Evolutionary conservation across 2,113 vertebrate species (phyloP).

Genomic region (Corynorhinus townsendii): DNA sequence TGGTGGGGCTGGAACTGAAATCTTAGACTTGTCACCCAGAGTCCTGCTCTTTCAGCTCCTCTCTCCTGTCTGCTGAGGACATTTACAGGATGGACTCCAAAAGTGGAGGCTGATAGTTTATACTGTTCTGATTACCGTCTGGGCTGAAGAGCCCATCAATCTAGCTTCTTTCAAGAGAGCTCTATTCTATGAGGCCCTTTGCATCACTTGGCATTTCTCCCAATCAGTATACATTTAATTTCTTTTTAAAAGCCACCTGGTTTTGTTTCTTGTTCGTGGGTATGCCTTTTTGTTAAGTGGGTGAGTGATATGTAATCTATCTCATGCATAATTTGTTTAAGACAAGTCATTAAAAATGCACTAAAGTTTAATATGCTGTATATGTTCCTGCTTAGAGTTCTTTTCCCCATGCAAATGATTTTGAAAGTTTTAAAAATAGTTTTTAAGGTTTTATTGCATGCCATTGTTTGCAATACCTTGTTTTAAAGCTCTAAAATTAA

Average conservation of each 20-base stretch:
- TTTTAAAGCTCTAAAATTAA: slow-evolving; percentile 67
- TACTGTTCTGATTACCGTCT: neutral
- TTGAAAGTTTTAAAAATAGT: slow-evolving; percentile 56
- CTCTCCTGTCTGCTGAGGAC: neutral
- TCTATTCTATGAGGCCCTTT: slow-evolving; percentile 34
- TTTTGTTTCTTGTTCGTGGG: slow-evolving; percentile 68
- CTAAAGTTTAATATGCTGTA: slow-evolving; percentile 69
- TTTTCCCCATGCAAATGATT: slow-evolving; percentile 61
- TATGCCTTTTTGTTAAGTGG: slow-evolving; percentile 77
- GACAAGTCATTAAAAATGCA: slow-evolving; percentile 71
- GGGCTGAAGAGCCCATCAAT: slow-evolving; percentile 56
- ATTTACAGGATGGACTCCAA: neutral
- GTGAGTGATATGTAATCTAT: slow-evolving; percentile 72
- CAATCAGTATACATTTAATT: slow-evolving; percentile 74
- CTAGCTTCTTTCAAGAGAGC: slow-evolving; percentile 59
- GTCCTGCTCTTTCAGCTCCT: neutral
- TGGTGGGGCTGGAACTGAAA: neutral
- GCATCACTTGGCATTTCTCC: slow-evolving; percentile 61
- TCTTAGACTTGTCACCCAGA: neutral
- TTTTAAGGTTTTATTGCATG: slow-evolving; percentile 58
- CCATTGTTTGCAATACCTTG: slow-evolving; percentile 45
- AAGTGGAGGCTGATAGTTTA: neutral
- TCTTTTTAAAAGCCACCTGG: slow-evolving; percentile 77
- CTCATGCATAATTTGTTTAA: slow-evolving; percentile 69
- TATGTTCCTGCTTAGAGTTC: slow-evolving; percentile 46